Percentiles rank a stretch among this genome's conserved stretches.
Conservation (phyloP, 2,113 vertebrate genomes). For the Pionites leucogaster region DNA sequence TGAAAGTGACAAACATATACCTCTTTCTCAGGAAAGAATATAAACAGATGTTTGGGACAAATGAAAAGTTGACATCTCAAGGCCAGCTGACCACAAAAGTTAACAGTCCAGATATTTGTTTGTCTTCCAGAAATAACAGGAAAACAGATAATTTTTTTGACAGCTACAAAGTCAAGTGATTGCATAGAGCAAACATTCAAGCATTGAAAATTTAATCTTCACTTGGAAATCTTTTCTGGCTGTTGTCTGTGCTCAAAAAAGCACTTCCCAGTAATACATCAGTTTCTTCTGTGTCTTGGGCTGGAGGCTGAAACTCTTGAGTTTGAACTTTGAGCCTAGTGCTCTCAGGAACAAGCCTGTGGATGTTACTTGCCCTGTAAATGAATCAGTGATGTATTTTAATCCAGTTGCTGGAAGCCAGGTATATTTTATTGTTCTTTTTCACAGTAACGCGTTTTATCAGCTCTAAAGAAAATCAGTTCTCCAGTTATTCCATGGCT, state of each 20-base stretch:
- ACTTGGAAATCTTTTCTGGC: neutral
- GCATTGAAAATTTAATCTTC: neutral
- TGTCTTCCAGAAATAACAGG: neutral
- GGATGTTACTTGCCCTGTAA: neutral
- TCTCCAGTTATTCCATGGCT: neutral
- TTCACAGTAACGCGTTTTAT: neutral
- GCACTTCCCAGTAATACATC: neutral
- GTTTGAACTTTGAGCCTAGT: neutral
- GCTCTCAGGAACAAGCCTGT: neutral
- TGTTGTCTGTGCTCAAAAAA: neutral
- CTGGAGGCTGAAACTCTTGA: neutral
- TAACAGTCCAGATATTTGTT: neutral
- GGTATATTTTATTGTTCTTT: neutral
- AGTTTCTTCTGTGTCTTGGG: neutral
- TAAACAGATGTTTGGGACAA: neutral
- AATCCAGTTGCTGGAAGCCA: neutral
- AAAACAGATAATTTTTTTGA: neutral
- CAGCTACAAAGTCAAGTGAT: neutral
- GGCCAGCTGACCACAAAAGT: neutral
- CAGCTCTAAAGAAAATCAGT: neutral
- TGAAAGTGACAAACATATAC: neutral
- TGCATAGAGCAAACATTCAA: neutral
- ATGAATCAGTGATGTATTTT: neutral
- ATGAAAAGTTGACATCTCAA: neutral
- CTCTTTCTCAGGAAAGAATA: neutral